Evolutionary conservation across 2,797 vertebrate species (phyloP).

Genomic region (Erethizon dorsatum): DNA sequence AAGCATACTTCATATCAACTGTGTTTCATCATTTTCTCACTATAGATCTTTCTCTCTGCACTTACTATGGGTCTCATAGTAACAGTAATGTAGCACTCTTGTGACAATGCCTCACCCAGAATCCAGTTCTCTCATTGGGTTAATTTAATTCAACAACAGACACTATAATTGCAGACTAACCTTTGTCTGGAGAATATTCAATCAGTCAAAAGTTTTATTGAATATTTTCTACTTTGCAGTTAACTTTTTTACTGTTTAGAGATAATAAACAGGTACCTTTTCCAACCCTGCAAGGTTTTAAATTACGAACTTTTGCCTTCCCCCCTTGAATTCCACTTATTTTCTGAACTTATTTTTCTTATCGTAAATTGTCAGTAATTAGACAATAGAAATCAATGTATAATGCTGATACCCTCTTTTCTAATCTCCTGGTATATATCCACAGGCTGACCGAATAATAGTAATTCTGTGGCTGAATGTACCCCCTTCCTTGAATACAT

Average conservation of each 20-base stretch:
- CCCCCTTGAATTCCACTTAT: background rate
- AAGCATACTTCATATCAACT: background rate
- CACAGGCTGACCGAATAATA: background rate
- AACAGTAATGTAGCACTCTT: background rate
- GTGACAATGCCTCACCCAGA: background rate
- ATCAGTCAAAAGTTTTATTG: background rate
- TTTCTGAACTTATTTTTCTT: slow-evolving; percentile 17
- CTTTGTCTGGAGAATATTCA: background rate
- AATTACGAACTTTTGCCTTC: background rate
- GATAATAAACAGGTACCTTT: background rate
- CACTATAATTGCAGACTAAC: background rate
- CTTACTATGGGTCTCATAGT: background rate
- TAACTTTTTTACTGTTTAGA: background rate
- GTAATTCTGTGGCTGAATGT: background rate
- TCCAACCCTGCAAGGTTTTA: background rate
- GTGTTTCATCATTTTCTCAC: background rate
- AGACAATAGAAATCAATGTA: background rate
- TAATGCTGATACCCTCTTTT: background rate
- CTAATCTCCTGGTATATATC: background rate
- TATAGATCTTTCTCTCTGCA: background rate
- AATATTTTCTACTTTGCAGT: background rate
- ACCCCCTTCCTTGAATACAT: background rate
- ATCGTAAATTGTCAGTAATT: background rate
- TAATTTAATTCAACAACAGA: background rate
- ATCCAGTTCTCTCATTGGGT: background rate